Evolutionary conservation across 2,113 vertebrate species (phyloP).

Genomic region (Terrapene triunguis): DNA sequence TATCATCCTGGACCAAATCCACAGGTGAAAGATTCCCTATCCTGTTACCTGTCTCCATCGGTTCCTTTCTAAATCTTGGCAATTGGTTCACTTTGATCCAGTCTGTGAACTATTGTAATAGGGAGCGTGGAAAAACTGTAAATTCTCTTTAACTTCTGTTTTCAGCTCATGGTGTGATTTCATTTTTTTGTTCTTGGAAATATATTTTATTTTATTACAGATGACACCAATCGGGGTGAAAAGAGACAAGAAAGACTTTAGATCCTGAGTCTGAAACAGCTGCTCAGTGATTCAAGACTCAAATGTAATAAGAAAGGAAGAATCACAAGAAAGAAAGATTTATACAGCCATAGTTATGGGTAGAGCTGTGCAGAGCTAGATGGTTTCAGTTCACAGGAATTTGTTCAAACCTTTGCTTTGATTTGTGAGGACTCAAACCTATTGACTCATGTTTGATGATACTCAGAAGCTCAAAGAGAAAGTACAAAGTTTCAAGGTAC

Average conservation of each 20-base stretch:
- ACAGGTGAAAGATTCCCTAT: slow-evolving; percentile 68
- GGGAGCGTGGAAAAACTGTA: not conserved
- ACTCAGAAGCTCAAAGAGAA: slow-evolving; percentile 36
- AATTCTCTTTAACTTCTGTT: slow-evolving; percentile 1
- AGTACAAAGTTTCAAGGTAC: slow-evolving; percentile 19
- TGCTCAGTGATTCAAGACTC: slow-evolving; percentile 65
- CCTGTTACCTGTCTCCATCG: slow-evolving; percentile 25
- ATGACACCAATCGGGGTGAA: slow-evolving; percentile 1
- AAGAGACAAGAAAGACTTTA: slow-evolving; percentile 37
- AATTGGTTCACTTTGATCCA: slow-evolving; percentile 37
- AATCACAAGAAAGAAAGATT: slow-evolving; percentile 45
- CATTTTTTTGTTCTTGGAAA: slow-evolving; percentile 32
- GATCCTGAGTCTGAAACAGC: slow-evolving; percentile 36
- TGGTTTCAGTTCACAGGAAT: not conserved
- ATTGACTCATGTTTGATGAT: slow-evolving; percentile 25
- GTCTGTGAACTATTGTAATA: not conserved
- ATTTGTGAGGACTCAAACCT: slow-evolving; percentile 26
- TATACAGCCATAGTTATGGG: slow-evolving; percentile 1
- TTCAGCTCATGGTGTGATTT: slow-evolving; percentile 21
- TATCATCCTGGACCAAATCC: slow-evolving; percentile 58
- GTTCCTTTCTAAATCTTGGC: slow-evolving; percentile 37
- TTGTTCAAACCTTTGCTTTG: slow-evolving; percentile 46
- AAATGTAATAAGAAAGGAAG: slow-evolving; percentile 58
- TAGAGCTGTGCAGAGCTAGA: slow-evolving; percentile 24
- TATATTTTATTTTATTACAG: slow-evolving; percentile 39